Base-by-base conservation (phyloP, 2,797 vertebrate species). In the Cossypha dichroa region DNA sequence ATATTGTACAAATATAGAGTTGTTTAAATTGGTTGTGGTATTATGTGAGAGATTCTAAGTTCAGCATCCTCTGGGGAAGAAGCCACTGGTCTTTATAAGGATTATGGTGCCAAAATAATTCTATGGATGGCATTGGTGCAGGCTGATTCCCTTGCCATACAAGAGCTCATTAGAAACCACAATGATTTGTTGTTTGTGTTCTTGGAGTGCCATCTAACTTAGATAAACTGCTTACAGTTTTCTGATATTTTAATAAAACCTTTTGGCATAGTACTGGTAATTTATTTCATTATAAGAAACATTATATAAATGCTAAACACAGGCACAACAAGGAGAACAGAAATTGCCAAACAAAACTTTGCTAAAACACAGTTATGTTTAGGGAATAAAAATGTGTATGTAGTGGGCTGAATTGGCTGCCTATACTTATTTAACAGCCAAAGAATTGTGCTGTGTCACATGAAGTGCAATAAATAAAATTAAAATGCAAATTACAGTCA, bases 141-240 rank as follows among this genome's bases (percentile, higher is more conserved):
- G 46, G 29, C 34, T 87, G 41, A 63, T 85, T 79, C 67, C 21
- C 59, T 76, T 76, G 23, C 38, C 36, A 38, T n/a, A 55, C 10
- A 73, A 90, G 90, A 85, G 25, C 43, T 80, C 59, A 26, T 49
- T 79, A 67, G 43, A 56, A 91, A 62, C 29, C 45, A 64, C 56
- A 69, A 36, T 40, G 67, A 75, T 56, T 81, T 52, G 31, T 78
- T 28, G n/a, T 72, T 94, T 48, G 56, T 55, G 31, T 85, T 91
- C 90, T 29, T 85, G 70, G 74, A 90, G 43, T 90, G 75, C 79
- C 82, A 88, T 80, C 90, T 85, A 49, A 74, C 60, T 84, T 91
- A 31, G 2, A 20, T 7, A 79, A 76, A 51, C 15, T 33, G 20
- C 59, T 89, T 43, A 58, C n/a, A n/a, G 11, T 69, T 83, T 91